A percentile compares a stretch with the other conserved stretches of the same genome.
Evolutionary conservation across 1,140 invertebrate genomes (phyloP).

Genomic region (Asobara japonica): DNA sequence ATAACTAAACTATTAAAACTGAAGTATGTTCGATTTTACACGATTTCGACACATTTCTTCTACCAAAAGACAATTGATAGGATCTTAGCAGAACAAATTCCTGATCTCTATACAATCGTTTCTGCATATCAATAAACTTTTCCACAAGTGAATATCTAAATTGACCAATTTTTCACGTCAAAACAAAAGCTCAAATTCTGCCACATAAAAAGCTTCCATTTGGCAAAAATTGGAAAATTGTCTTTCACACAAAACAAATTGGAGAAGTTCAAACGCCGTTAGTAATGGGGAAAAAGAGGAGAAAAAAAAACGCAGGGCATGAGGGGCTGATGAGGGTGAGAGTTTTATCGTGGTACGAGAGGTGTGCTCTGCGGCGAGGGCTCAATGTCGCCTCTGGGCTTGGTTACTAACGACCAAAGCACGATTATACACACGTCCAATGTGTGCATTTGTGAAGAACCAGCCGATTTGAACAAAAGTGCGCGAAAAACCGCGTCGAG

Average conservation of each 20-base stretch:
- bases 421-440: conserved; percentile 13
- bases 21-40: no score
- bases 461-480: conserved; percentile 1
- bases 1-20: no score
- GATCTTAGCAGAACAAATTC: no score
- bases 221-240: background rate
- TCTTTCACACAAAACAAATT: background rate
- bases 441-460: background rate
- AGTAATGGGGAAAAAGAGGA: background rate
- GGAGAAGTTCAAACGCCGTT: background rate
- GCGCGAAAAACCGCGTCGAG: background rate
- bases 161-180: no score
- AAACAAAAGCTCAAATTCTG: no score
- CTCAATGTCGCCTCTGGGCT: conserved; percentile 2
- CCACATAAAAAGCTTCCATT: no score
- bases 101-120: no score
- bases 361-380: background rate
- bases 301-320: no score
- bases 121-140: no score
- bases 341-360: background rate
- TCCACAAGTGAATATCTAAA: no score
- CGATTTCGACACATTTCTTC: no score
- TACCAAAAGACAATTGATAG: no score
- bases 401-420: background rate
- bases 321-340: background rate